Base-by-base conservation (phyloP, 1,140 invertebrate species). In the Apis cerana region DNA sequence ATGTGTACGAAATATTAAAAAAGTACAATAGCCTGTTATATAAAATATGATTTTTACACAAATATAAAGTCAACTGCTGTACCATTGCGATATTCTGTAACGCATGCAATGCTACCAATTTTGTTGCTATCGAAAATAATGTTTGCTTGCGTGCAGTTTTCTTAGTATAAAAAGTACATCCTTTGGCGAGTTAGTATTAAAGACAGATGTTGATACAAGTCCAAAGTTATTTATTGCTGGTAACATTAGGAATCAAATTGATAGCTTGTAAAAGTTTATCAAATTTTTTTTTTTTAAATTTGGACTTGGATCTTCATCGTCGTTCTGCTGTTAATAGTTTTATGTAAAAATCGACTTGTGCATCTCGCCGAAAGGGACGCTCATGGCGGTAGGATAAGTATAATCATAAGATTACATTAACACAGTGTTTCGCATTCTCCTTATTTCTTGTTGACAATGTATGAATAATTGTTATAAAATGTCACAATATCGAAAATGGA, bases 21-120 rank as follows among this genome's bases (percentile, higher is more conserved):
- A 94, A 94, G 92, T 94, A 94, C 91, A 93, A 92, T 92, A 94
- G 92, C 93, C 93, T 90, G 92, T 93, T 92, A 92, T 94, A 94
- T 90, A 94, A 94, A 94, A 94, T 94, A 94, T 93, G 90, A 92
- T 90, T 92, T 92, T 92, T 93, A 92, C 89, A 93, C 85, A 93
- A 92, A 89, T 91, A 91, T 90, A 90, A 89, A 71, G 80, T 90
- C 69, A 85, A 90, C 76, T 86, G 86, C 81, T 91, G 89, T 89
- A 89, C 86, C 85, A 85, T 75, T 80, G 79, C 76, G 56, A 82
- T 87, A 80, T 82, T 87, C 76, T 88, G 80, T 88, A 90, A 90
- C 81, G 78, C 81, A 87, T 89, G 84, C 85, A 89, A 90, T 88
- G 79, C 61, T 82, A 86, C 75, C 67, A 89, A 86, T 76, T 65